Base-by-base conservation (phyloP, 2,113 vertebrate species). In the Ploceus nigricollis region DNA sequence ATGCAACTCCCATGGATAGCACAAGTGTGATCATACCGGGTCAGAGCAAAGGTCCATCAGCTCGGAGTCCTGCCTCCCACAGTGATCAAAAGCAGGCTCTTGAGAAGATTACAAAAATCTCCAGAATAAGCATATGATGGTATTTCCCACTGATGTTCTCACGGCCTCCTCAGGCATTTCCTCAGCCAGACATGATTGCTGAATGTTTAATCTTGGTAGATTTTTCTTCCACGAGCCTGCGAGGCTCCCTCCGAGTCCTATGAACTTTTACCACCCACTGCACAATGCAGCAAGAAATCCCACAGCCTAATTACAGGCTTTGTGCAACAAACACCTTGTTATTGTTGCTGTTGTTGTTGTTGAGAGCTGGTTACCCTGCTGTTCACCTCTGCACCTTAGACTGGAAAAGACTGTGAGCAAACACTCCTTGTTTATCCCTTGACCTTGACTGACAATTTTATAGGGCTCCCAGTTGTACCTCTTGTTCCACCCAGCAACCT, bases 251-350 rank as follows among this genome's bases (percentile, higher is more conserved):
- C 54, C 0, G 1, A 70, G 47, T 66, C 28, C 33, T 61, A 4
- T 37, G 42, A 73, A 70, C 20, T 78, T 89, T 61, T 53, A 37
- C 47, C 56, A 53, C 13, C 7, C 0, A 0, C 47, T 0, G 0
- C 9, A 4, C 39, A 48, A 35, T 2, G 4, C 56, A 78, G 51
- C 60, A 92, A 91, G 56, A 91, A 89, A 70, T 71, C 47, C 45
- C 51, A 66, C 9, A 16, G 35, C 23, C 35, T 39, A 42, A 85
- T 87, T 63, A 70, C 20, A 75, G 50, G 14, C 13, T n/a, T 33
- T 7, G 31, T 78, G 22, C 42, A 84, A 78, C 60, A 87, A 63
- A 16, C 9, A 16, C 24, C 3, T 54, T 22, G 2, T 33, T 39
- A 3, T 48, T 50, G 12, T 40, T 72, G 4, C 20, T 61, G 39